These are phyloP conservation scores for Triplophysa yarkandensis DNA, from an alignment of 2,797 vertebrate genomes.

Conservation along the genomic window DNA sequence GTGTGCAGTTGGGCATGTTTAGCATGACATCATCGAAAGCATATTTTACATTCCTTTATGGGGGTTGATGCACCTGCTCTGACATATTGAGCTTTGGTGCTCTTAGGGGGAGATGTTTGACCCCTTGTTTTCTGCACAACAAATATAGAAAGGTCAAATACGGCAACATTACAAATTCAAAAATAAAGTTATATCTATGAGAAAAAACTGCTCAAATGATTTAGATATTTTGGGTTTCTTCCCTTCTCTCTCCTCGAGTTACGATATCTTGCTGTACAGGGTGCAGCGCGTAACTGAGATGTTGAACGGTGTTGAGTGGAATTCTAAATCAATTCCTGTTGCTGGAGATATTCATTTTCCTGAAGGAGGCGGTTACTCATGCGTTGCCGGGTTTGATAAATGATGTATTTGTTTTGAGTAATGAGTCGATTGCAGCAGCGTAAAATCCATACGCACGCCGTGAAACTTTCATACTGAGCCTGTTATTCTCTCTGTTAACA, in stretches of 20 bases:
- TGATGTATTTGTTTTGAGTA: constrained; percentile 79
- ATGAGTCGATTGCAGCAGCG: constrained; percentile 71
- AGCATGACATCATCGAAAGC: not conserved
- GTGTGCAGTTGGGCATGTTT: constrained; percentile 30
- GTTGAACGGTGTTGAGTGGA: constrained; percentile 59
- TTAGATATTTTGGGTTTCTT: constrained; percentile 6
- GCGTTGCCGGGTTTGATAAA: constrained; percentile 74
- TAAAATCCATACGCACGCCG: constrained; percentile 72
- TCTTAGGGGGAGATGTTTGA: not conserved
- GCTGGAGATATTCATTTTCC: constrained; percentile 65
- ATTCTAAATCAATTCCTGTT: constrained; percentile 70
- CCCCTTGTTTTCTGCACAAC: not conserved
- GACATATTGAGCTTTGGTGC: not conserved
- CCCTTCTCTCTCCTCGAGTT: constrained; percentile 16
- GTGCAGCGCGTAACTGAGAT: constrained; percentile 19
- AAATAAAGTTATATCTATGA: not conserved
- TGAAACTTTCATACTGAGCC: constrained; percentile 68
- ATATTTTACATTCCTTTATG: not conserved
- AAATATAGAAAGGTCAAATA: not conserved
- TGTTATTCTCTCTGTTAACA: constrained; percentile 72
- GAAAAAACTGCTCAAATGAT: constrained; percentile 1
- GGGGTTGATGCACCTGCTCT: not conserved
- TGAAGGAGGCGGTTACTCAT: constrained; percentile 58
- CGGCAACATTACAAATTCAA: not conserved
- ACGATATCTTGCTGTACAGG: constrained; percentile 1